phyloP scores from a whole-genome alignment of 2,888 invertebrate genomes.

The Atrina japonica region DNA sequence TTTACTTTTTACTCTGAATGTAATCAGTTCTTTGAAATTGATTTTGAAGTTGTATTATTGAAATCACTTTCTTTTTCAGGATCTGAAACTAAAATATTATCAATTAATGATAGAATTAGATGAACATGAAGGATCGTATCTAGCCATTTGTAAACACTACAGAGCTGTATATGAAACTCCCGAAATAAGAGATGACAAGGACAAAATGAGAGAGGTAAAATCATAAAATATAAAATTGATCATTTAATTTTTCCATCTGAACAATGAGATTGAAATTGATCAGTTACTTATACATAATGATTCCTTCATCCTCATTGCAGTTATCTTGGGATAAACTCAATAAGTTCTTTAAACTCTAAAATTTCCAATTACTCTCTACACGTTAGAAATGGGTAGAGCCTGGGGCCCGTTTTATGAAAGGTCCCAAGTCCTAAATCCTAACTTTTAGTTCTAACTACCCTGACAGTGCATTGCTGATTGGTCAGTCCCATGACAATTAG shows the following conservation, averaged over 20 bases:
- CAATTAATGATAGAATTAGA: conserved; percentile 96
- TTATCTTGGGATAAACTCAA: neutral
- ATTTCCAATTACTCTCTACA: too few relatives aligned
- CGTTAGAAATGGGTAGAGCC: too few relatives aligned
- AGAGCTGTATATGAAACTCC: conserved; percentile 93
- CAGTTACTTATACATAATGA: conserved; percentile 2
- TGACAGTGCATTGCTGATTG: too few relatives aligned
- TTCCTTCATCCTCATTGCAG: neutral
- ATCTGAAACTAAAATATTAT: conserved; percentile 87
- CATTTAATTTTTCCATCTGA: neutral
- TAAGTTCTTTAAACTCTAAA: too few relatives aligned
- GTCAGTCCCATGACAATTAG: too few relatives aligned
- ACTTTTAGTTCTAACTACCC: too few relatives aligned
- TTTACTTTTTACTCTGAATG: too few relatives aligned
- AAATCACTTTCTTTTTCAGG: conserved; percentile 80
- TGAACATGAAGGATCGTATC: conserved; percentile 94
- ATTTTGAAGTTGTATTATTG: neutral
- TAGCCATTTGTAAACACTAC: conserved; percentile 97
- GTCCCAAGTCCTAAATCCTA: too few relatives aligned
- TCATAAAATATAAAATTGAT: too few relatives aligned
- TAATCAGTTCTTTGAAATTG: too few relatives aligned
- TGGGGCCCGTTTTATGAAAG: too few relatives aligned
- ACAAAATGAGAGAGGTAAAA: conserved; percentile 84
- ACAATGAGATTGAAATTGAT: neutral
- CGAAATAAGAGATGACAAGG: conserved; percentile 85